phyloP scores from a whole-genome alignment of 2,888 invertebrate genomes.

The Xanthostigma xanthostigma region DNA sequence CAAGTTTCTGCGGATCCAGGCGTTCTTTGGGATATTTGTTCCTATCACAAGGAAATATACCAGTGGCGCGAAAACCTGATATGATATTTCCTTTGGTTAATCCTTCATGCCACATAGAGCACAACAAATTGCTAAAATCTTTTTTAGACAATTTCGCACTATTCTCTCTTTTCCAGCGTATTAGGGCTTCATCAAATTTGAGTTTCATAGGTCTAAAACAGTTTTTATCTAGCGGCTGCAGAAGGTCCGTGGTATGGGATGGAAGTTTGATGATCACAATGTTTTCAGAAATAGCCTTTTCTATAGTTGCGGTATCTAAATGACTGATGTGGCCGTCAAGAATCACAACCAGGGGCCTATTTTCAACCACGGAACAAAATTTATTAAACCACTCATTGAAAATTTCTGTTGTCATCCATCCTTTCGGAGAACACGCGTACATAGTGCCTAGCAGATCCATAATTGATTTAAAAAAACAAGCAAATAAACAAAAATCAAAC shows the following conservation, averaged over 20 bases:
- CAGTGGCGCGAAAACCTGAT: slow-evolving; percentile 6
- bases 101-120: slow-evolving; percentile 7
- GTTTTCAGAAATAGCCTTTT: no score
- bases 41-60: slow-evolving; percentile 7
- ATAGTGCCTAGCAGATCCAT: background rate
- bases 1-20: slow-evolving; percentile 4
- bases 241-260: slow-evolving; percentile 7
- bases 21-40: slow-evolving; percentile 1
- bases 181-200: slow-evolving; percentile 6
- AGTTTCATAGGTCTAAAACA: slow-evolving; percentile 9
- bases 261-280: background rate
- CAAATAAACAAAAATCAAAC: background rate
- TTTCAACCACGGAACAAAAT: no score
- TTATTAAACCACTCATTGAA: no score
- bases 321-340: no score
- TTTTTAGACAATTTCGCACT: slow-evolving; percentile 3
- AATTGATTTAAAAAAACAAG: background rate
- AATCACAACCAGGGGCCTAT: no score
- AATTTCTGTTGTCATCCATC: no score
- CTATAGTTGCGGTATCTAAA: no score
- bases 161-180: slow-evolving; percentile 8
- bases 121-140: slow-evolving; percentile 9
- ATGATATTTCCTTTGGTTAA: slow-evolving; percentile 5
- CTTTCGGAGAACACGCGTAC: slow-evolving; percentile 2
- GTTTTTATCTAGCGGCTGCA: slow-evolving; percentile 8